Evolutionary conservation across 2,888 invertebrate species (phyloP).

Genomic region (Trisateles emortualis): DNA sequence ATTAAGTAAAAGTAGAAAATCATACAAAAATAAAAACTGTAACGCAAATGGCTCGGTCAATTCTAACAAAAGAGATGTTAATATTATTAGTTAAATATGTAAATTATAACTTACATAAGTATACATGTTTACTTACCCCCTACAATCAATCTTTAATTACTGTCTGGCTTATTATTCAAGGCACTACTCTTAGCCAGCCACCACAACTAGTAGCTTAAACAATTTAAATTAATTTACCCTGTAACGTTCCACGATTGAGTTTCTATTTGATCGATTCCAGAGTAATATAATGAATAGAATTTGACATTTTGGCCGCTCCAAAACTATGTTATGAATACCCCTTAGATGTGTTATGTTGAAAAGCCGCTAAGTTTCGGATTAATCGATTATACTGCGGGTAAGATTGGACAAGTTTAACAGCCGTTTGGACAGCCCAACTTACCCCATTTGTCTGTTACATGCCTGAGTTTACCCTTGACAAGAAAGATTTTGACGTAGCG

Average conservation of each 20-base stretch:
- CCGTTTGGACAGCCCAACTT: slow-evolving; percentile 65
- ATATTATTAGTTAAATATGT: too few species aligned
- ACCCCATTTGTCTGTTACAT: slow-evolving; percentile 69
- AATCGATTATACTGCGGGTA: slow-evolving; percentile 72
- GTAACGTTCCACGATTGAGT: slow-evolving; percentile 37
- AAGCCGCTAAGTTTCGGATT: slow-evolving; percentile 70
- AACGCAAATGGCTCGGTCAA: too few species aligned
- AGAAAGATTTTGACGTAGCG: slow-evolving; percentile 56
- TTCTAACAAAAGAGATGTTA: too few species aligned
- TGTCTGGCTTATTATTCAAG: neutral
- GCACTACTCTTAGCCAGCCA: neutral
- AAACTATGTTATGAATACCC: slow-evolving; percentile 61
- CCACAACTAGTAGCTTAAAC: neutral
- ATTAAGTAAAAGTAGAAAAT: too few species aligned
- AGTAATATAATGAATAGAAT: slow-evolving; percentile 51
- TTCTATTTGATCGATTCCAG: slow-evolving; percentile 57
- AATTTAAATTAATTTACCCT: slow-evolving; percentile 27
- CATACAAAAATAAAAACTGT: too few species aligned
- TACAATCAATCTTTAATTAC: too few species aligned
- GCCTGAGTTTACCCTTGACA: slow-evolving; percentile 55
- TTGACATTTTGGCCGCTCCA: slow-evolving; percentile 44
- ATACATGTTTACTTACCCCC: too few species aligned
- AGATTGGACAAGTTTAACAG: slow-evolving; percentile 73
- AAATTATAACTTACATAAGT: too few species aligned
- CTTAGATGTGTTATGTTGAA: slow-evolving; percentile 58